Base-by-base conservation (phyloP, 1,140 invertebrate species). In the Episyrphus balteatus region DNA sequence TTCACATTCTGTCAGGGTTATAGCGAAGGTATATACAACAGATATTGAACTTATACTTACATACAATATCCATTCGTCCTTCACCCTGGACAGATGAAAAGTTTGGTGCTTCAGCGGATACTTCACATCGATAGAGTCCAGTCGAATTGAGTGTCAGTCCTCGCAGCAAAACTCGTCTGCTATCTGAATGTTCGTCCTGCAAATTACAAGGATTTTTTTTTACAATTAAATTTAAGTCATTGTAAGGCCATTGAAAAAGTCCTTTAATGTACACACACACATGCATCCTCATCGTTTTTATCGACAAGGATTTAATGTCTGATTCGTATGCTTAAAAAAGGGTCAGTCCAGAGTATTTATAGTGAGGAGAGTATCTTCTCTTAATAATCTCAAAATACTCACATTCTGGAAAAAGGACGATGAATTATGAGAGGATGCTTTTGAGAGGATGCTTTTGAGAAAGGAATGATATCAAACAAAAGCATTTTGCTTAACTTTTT, bases 41-140 rank as follows among this genome's bases (percentile, higher is more conserved):
- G n/a, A n/a, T n/a, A n/a, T n/a, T 43, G 17, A 18, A 31, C n/a
- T 15, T 30, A 26, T 54, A 76, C 82, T 82, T 69, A 86, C 83
- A 80, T 41, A 85, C 73, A 54, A 86, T 78, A 66, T 83, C 79
- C 79, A 86, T 77, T 47, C 73, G 70, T 11, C 77, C 78, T 59
- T 84, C 80, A 46, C 76, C 78, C 40, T 77, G 74, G 8, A 77
- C 80, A 2, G 78, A 80, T 11, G 74, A 73, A 61, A 87, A 88
- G 43, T 76, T 79, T 17, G 83, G 83, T 15, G 75, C 80, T 67
- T 88, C 85, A 0, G 81, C 83, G 46, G 81, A 85, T 48, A 88
- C 81, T 69, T 88, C 84, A 60, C 85, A 88, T 53, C 76, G 75
- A 69, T 83, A 88, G 15, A 75, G 55, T 3, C 84, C 85, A 15